A percentile compares a stretch with the other conserved stretches of the same genome.
phyloP scores from a whole-genome alignment of 1,140 invertebrate genomes.

The Psilanteris sp. region DNA sequence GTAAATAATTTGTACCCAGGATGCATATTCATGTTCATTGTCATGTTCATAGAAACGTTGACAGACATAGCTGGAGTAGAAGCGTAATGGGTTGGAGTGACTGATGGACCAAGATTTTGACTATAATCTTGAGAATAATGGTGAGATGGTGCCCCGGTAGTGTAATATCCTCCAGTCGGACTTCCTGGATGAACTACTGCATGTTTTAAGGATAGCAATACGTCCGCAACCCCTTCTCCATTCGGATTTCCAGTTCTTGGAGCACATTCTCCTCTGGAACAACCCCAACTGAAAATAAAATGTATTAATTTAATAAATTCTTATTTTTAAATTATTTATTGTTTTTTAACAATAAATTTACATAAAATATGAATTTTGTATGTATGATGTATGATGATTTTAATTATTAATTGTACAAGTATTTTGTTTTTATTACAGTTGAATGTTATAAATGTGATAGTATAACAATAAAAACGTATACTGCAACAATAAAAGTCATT shows the following conservation, averaged over 20 bases:
- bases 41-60: slow-evolving; percentile 98
- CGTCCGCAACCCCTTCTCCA: slow-evolving; percentile 88
- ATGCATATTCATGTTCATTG: slow-evolving; percentile 90
- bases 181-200: slow-evolving; percentile 90
- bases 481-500: no score
- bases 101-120: slow-evolving; percentile 72
- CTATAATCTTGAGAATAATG: slow-evolving; percentile 79
- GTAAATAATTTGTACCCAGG: slow-evolving; percentile 81
- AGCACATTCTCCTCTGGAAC: slow-evolving; percentile 74
- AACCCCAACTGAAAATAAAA: slow-evolving; percentile 74
- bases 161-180: slow-evolving; percentile 77
- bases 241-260: slow-evolving; percentile 72
- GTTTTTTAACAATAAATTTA: no score
- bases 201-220: slow-evolving; percentile 91
- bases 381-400: no score
- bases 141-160: slow-evolving; percentile 71
- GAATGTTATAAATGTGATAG: no score
- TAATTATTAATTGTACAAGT: no score
- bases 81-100: slow-evolving; percentile 80
- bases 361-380: no score
- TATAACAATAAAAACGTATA: no score
- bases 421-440: no score
- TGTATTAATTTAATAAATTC: not conserved
- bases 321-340: no score
- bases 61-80: slow-evolving; percentile 90